Evolutionary conservation across 1,140 invertebrate genomes (phyloP).

Genomic region (Drosophila lacteicornis): DNA sequence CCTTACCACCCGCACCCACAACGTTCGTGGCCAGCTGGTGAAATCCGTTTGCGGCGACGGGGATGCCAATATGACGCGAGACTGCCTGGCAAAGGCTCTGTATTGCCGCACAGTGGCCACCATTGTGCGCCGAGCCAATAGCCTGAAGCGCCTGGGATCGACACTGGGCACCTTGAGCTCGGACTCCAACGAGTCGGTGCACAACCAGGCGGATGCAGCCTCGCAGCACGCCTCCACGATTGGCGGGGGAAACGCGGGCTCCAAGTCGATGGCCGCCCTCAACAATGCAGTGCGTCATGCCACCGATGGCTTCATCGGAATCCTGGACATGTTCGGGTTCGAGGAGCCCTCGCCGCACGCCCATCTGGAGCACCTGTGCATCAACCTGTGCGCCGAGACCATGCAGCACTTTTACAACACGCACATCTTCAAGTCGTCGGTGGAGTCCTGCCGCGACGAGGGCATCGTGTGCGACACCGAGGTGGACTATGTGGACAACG

Average conservation of each 20-base stretch:
- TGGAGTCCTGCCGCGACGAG: conserved; percentile 97
- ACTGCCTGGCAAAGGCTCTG: conserved; percentile 95
- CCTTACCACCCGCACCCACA: conserved; percentile 93
- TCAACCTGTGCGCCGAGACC: conserved; percentile 97
- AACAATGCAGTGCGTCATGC: conserved; percentile 96
- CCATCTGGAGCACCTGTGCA: conserved; percentile 96
- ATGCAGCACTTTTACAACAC: conserved; percentile 99
- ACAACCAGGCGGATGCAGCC: conserved; percentile 93
- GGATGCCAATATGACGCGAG: conserved; percentile 93
- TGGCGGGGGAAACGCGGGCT: conserved; percentile 91
- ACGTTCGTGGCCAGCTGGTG: conserved; percentile 92
- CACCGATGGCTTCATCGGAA: conserved; percentile 97
- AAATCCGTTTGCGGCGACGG: conserved; percentile 93
- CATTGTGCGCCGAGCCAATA: conserved; percentile 96
- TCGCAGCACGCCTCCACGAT: conserved; percentile 95
- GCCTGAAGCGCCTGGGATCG: conserved; percentile 94
- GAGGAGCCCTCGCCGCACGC: conserved; percentile 94
- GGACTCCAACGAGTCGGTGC: conserved; percentile 95
- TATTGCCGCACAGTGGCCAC: conserved; percentile 98
- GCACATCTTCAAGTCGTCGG: conserved; percentile 97
- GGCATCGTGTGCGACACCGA: conserved; percentile 96
- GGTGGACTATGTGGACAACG: conserved; percentile 97
- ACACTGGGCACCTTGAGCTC: conserved; percentile 95
- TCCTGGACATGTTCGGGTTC: conserved; percentile 98
- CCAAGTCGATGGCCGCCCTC: conserved; percentile 95